Evolutionary conservation across 2,113 vertebrate species (phyloP).

Genomic region (Coracopsis vasa): DNA sequence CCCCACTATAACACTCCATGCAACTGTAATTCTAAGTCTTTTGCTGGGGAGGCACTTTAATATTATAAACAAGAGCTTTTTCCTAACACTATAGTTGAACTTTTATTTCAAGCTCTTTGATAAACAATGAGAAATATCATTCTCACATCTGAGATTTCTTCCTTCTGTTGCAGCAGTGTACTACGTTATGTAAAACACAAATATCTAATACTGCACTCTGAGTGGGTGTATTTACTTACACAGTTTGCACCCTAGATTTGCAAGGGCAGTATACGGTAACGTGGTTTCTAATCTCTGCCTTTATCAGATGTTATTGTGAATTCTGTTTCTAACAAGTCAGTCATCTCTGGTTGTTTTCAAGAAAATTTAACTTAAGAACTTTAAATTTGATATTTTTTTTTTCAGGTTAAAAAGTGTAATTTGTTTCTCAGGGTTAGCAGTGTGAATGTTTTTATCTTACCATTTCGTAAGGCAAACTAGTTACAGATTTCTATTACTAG

Average conservation of each 20-base stretch:
- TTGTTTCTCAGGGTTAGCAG: not conserved
- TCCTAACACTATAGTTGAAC: not conserved
- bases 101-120: not conserved
- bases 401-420: not conserved
- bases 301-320: not conserved
- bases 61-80: not conserved
- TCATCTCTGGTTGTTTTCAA: not conserved
- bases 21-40: not conserved
- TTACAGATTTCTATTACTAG: not conserved
- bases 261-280: not conserved
- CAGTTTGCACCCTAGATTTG: not conserved
- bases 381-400: not conserved
- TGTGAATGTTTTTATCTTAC: not conserved
- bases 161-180: not conserved
- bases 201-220: not conserved
- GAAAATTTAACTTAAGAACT: not conserved
- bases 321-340: not conserved
- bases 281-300: not conserved
- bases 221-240: not conserved
- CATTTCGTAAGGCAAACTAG: not conserved
- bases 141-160: not conserved
- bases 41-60: not conserved
- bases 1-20: not conserved
- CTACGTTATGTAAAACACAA: not conserved
- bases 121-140: not conserved